Evolutionary conservation across 2,113 vertebrate genomes (phyloP).

Genomic region (Galemys pyrenaicus): DNA sequence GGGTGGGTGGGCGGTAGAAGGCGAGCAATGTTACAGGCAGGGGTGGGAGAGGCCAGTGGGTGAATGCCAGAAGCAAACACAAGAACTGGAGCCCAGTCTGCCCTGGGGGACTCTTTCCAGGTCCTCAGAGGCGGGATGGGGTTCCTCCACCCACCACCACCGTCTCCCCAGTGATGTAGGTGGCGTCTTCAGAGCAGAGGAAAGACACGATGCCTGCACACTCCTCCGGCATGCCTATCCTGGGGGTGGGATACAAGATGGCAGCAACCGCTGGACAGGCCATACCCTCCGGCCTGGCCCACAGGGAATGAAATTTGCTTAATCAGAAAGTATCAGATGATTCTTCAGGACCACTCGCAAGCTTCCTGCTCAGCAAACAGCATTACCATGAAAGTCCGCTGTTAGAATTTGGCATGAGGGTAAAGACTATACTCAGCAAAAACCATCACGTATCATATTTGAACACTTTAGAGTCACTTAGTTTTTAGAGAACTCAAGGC

Average conservation of each 20-base stretch:
- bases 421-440: conserved; percentile 24
- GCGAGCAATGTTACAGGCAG: neutral
- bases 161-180: conserved; percentile 93
- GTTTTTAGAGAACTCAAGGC: conserved; percentile 31
- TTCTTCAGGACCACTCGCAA: conserved; percentile 14
- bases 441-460: neutral
- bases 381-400: neutral
- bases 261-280: neutral
- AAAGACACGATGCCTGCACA: conserved; percentile 90
- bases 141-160: conserved; percentile 88
- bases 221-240: conserved; percentile 89
- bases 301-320: conserved; percentile 23
- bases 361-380: neutral
- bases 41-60: neutral
- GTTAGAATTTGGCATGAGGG: conserved; percentile 26
- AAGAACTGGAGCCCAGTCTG: neutral
- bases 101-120: neutral
- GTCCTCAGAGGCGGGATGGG: conserved; percentile 77
- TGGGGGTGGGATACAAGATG: conserved; percentile 65
- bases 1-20: neutral
- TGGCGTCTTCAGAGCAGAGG: conserved; percentile 90
- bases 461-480: conserved; percentile 1
- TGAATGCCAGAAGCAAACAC: neutral
- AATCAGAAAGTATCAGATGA: conserved; percentile 40
- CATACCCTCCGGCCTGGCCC: neutral